A percentile compares a stretch with the other conserved stretches of the same genome.
Conservation (phyloP, 2,888 invertebrate genomes). For the Catonia carolina region DNA sequence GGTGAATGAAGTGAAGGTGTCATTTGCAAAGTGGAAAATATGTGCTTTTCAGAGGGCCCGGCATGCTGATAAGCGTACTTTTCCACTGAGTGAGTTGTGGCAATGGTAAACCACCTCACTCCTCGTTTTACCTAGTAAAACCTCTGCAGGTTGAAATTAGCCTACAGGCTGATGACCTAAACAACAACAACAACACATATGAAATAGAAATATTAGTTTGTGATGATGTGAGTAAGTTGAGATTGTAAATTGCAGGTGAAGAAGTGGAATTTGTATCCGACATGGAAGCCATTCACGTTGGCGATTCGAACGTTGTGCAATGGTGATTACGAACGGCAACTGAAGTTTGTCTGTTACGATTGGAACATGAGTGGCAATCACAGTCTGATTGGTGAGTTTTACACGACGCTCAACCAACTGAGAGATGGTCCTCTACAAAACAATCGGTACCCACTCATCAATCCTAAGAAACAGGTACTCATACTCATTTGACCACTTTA, state of each 20-base stretch:
- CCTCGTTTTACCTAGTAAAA: too few relatives aligned
- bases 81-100: too few relatives aligned
- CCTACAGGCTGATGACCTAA: too few relatives aligned
- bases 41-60: too few relatives aligned
- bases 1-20: too few relatives aligned
- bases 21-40: too few relatives aligned
- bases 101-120: too few relatives aligned
- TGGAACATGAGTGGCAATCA: conserved; percentile 46
- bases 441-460: conserved; percentile 41
- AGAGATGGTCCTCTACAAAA: conserved; percentile 38
- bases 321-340: conserved; percentile 46
- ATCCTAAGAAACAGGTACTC: conserved; percentile 39
- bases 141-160: too few relatives aligned
- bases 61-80: too few relatives aligned
- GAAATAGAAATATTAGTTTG: too few relatives aligned
- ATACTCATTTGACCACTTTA: not conserved
- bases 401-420: conserved; percentile 42
- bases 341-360: conserved; percentile 48
- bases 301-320: conserved; percentile 44
- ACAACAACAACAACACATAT: too few relatives aligned
- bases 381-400: conserved; percentile 46
- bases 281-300: conserved; percentile 47
- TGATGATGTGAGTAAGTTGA: too few relatives aligned
- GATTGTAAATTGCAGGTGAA: conserved; percentile 36
- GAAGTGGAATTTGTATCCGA: conserved; percentile 47